These are phyloP conservation scores for Tanypteryx hageni DNA, from an alignment of 2,888 invertebrate genomes.

Conservation along the genomic window DNA sequence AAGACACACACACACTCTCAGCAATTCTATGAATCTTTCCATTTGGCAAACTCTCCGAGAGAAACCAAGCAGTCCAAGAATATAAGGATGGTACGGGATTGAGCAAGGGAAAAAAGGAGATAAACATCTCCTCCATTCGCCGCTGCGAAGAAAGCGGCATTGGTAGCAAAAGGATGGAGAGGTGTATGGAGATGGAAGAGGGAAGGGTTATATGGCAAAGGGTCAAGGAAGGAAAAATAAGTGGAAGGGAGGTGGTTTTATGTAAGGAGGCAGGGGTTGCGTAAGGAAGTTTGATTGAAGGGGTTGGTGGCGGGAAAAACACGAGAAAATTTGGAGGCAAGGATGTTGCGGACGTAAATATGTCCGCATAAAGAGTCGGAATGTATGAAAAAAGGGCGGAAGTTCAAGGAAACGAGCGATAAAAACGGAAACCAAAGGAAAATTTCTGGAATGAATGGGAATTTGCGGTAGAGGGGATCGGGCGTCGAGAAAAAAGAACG, in stretches of 20 bases:
- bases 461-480: neutral
- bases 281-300: neutral
- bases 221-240: neutral
- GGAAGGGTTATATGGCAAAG: neutral
- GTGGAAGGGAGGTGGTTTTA: neutral
- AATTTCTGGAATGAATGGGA: conserved; percentile 8
- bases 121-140: neutral
- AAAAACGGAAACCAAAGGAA: conserved; percentile 2
- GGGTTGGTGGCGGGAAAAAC: neutral
- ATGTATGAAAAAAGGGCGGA: neutral
- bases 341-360: neutral
- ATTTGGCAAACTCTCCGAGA: neutral
- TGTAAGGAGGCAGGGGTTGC: neutral
- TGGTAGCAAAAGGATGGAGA: neutral
- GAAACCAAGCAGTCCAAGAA: neutral
- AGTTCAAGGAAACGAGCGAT: neutral
- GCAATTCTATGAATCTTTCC: neutral
- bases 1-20: neutral
- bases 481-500: neutral
- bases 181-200: neutral
- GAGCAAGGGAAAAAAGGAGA: neutral
- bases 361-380: neutral
- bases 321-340: neutral
- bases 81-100: neutral
- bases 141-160: neutral